phyloP scores from a whole-genome alignment of 2,888 invertebrate species.

The Mesochorus sp. region DNA sequence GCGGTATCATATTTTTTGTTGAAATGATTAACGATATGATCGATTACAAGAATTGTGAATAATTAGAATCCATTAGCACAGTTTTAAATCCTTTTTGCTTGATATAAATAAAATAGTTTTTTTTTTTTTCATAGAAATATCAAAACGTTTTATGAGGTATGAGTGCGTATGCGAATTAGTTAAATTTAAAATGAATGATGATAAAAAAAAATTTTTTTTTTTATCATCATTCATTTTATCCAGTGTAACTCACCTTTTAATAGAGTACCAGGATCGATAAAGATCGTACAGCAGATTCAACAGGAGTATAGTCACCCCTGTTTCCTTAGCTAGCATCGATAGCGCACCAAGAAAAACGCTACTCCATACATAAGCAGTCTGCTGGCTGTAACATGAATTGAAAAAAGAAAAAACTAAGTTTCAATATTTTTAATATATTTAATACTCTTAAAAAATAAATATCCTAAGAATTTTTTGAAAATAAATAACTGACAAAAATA shows the following conservation, averaged over 20 bases:
- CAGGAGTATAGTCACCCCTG: conserved; percentile 91
- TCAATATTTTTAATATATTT: not conserved
- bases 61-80: not conserved
- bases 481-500: too few species aligned
- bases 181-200: too few species aligned
- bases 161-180: not conserved
- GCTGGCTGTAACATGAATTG: conserved; percentile 79
- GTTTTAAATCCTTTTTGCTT: not conserved
- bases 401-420: not conserved
- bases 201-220: too few species aligned
- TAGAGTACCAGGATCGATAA: conserved; percentile 87
- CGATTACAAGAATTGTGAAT: not conserved
- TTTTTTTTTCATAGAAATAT: not conserved
- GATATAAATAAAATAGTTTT: not conserved
- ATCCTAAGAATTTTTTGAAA: too few species aligned
- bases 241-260: conserved; percentile 87
- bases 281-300: conserved; percentile 91
- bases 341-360: conserved; percentile 89
- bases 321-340: conserved; percentile 94
- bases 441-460: too few species aligned
- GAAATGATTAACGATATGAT: conserved; percentile 3
- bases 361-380: conserved; percentile 84
- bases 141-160: not conserved
- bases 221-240: conserved; percentile 53
- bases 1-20: conserved; percentile 1